Base-by-base conservation (phyloP, 2,113 vertebrate genomes). In the Puffinus mauretanicus region DNA sequence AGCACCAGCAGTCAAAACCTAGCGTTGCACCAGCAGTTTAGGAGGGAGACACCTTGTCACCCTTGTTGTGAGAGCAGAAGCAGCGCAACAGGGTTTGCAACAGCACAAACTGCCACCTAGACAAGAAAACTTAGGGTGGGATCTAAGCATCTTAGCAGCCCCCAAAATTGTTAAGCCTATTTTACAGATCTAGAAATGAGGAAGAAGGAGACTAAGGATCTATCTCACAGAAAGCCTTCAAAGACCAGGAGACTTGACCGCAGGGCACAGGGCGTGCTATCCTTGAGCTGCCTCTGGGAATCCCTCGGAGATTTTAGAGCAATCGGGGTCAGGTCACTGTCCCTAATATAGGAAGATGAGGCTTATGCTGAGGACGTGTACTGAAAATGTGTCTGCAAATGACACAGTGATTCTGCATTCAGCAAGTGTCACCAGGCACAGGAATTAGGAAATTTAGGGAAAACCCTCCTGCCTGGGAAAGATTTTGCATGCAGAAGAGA, bases 221-320 rank as follows among this genome's bases (percentile, higher is more conserved):
- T 42, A 10, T 34, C 16, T 84, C 30, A 78, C 40, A 78, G 65
- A 62, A 89, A 81, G 9, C n/a, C 51, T 81, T 94, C 69, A 87
- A 89, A 87, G 92, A 71, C 16, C 51, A 46, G 46, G 67, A 86
- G 4, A 84, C 10, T 7, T 52, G 30, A n/a, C 38, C 3, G 3
- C 24, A 78, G 60, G 27, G 44, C 49, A 69, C 2, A 27, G 24
- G 36, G 30, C 30, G 44, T 0, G 0, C 49, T 49, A 52, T 30
- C 13, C 64, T 78, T 49, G 46, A 78, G 51, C 64, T 73, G 60
- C 19, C 30, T 58, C 3, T 0, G 51, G 60, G 77, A 82, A 86
- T 58, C 21, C 26, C 46, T 36, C 3, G 2, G 65, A 52, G n/a
- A 58, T 27, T 83, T 89, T 11, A 78, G 49, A 69, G 36, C 32